phyloP scores from a whole-genome alignment of 2,797 vertebrate genomes.

The Strix occidentalis region DNA sequence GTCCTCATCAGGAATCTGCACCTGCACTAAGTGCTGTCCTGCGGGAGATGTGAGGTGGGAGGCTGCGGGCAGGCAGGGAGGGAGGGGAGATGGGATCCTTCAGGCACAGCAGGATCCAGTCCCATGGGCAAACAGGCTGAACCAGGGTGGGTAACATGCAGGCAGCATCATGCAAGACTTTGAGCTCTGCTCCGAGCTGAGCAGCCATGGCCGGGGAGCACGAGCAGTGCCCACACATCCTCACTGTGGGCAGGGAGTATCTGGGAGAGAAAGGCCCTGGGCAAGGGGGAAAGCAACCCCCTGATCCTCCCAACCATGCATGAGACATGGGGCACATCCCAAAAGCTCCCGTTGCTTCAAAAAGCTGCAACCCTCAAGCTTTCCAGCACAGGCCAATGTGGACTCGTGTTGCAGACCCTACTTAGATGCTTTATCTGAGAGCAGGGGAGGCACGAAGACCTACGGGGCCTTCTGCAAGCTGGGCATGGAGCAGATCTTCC shows the following conservation, averaged over 20 bases:
- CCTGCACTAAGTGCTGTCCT: background rate
- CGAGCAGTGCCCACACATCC: background rate
- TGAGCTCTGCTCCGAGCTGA: background rate
- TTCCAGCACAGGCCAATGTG: background rate
- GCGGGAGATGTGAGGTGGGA: background rate
- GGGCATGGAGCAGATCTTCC: background rate
- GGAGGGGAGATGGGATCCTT: background rate
- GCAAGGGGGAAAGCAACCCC: background rate
- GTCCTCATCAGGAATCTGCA: background rate
- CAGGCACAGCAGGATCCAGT: background rate
- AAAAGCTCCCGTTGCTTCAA: background rate
- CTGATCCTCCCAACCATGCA: background rate
- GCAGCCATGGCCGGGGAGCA: background rate
- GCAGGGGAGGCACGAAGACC: background rate
- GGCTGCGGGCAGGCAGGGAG: background rate
- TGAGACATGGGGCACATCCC: background rate
- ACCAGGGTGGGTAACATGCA: background rate
- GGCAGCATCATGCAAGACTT: background rate
- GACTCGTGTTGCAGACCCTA: background rate
- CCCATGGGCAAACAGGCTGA: background rate
- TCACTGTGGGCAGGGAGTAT: background rate
- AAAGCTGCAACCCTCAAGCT: background rate
- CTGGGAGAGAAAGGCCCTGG: background rate
- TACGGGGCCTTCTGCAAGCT: background rate
- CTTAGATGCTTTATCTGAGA: background rate